These are phyloP conservation scores for Hermetia illucens DNA, from an alignment of 1,140 invertebrate species.

Conservation along the genomic window DNA sequence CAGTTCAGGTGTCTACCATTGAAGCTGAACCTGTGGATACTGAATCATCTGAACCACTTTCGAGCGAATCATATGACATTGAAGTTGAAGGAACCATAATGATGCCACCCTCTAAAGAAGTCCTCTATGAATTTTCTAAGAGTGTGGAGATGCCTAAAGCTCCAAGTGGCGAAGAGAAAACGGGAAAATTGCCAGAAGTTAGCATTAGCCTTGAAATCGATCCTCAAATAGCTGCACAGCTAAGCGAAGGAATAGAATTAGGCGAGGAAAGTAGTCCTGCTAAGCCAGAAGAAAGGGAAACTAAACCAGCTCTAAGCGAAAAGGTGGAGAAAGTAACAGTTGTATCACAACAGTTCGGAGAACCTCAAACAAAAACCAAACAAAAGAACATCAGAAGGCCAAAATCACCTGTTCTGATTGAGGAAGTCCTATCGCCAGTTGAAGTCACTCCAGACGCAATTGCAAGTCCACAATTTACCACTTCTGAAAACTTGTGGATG, in stretches of 20 bases:
- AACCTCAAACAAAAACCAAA: no score
- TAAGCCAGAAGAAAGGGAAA: background rate
- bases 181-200: constrained; percentile 15
- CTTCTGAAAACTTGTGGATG: no score
- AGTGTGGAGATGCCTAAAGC: constrained; percentile 22
- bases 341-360: no score
- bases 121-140: constrained; percentile 23
- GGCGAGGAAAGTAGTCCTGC: background rate
- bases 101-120: constrained; percentile 35
- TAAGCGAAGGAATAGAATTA: background rate
- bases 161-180: constrained; percentile 5
- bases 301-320: no score
- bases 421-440: constrained; percentile 31
- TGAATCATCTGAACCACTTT: constrained; percentile 33
- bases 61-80: constrained; percentile 46
- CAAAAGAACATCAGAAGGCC: constrained; percentile 10
- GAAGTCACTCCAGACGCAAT: constrained; percentile 17
- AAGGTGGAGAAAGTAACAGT: no score
- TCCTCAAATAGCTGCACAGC: constrained; percentile 11
- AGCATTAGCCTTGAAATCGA: constrained; percentile 23
- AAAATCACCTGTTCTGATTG: constrained; percentile 32
- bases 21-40: constrained; percentile 18
- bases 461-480: constrained; percentile 1
- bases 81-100: constrained; percentile 43
- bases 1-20: no score